Base-by-base conservation (phyloP, 1,140 invertebrate genomes). In the Penaeus chinensis region DNA sequence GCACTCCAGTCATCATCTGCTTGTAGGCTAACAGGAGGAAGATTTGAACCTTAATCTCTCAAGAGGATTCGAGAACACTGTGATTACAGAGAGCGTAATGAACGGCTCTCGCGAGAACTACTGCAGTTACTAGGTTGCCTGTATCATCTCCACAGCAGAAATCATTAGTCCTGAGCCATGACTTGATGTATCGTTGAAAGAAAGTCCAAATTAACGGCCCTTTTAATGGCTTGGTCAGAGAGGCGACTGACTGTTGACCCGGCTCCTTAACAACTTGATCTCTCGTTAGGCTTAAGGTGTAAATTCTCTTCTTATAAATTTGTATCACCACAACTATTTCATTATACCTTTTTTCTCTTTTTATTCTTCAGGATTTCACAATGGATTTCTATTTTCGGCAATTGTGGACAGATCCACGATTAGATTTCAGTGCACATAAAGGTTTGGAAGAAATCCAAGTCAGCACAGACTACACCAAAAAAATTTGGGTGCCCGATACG, bases 381-480 rank as follows among this genome's bases (percentile, higher is more conserved):
- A 93, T 99, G 94, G 98, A 99, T 94, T 98, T 99, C 94, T 99
- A 99, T 95, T 98, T 99, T 94, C 96, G 98, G 92, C 98, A 99
- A 94, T 97, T 97, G 93, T 99, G 98, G 98, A 97, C 96, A 92
- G 98, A 99, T 93, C 96, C 97, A 90, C 94, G 98, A 91, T 94
- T 99, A 92, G 96, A 96, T 89, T 99, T 98, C 94, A 95, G 95
- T 92, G 96, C 96, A 93, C 93, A 96, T 92, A 95, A 95, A 69
- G 96, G 96, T 87, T 96, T 98, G 88, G 96, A 98, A 92, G 97
- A 96, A 90, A 94, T 98, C 77, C 90, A 90, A 87, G 94, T 96
- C 90, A 97, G 96, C 91, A 98, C 96, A 90, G 98, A 97, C 94
- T 99, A 97, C 93, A 97, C 99, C 92, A 97, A 98, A 93, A 98